phyloP scores from a whole-genome alignment of 1,140 invertebrate species.

The Drosophila parabipectinata region DNA sequence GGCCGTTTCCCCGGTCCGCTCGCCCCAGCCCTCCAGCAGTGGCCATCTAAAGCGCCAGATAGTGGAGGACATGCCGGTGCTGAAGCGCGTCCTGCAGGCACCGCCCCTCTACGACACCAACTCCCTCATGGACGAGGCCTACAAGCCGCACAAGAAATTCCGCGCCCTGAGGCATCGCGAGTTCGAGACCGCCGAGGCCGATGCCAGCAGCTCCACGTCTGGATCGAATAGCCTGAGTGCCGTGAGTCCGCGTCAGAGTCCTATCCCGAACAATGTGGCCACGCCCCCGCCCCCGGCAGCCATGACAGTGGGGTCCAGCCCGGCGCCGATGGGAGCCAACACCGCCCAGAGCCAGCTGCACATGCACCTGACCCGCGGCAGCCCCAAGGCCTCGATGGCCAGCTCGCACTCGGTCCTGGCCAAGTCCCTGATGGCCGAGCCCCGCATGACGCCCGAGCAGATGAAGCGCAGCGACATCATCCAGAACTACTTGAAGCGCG shows the following conservation, averaged over 20 bases:
- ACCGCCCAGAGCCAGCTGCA: conserved; percentile 84
- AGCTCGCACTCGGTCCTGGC: conserved; percentile 94
- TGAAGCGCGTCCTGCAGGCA: conserved; percentile 95
- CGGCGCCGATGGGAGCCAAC: conserved; percentile 38
- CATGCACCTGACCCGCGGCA: conserved; percentile 84
- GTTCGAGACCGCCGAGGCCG: conserved; percentile 88
- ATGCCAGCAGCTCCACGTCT: conserved; percentile 83
- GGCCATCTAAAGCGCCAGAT: conserved; percentile 84
- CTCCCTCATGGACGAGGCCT: conserved; percentile 96
- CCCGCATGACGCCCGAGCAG: conserved; percentile 94
- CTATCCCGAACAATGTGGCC: conserved; percentile 82
- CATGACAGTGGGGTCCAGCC: conserved; percentile 33
- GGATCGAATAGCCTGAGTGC: conserved; percentile 57
- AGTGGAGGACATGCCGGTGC: conserved; percentile 96
- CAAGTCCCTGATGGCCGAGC: conserved; percentile 94
- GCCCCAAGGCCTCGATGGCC: conserved; percentile 86
- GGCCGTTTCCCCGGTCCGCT: conserved; percentile 73
- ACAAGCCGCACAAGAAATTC: conserved; percentile 98
- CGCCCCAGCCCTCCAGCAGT: conserved; percentile 73
- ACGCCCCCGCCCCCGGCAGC: conserved; percentile 50
- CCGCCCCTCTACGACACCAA: conserved; percentile 95
- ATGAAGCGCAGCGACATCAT: conserved; percentile 94
- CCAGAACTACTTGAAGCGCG: conserved; percentile 94
- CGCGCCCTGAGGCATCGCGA: conserved; percentile 91
- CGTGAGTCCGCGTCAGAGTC: conserved; percentile 64